Evolutionary conservation across 2,888 invertebrate species (phyloP), one percentile per base, ranked within the genome.

Genomic region (Erebia aethiops): DNA sequence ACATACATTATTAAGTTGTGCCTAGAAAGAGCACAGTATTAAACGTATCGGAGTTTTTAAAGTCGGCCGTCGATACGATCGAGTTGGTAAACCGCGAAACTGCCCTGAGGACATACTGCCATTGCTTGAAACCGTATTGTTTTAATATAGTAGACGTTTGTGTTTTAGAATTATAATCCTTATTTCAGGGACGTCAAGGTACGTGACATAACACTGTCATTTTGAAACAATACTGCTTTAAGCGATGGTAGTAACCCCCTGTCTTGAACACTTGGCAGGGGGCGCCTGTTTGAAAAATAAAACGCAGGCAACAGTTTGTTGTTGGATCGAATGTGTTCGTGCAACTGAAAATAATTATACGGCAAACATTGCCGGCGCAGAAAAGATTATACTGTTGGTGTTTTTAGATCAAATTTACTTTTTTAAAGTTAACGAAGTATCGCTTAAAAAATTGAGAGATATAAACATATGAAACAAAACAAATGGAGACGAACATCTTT

Each of bases 301-400:
- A 90, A 89, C 82, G 81, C 83, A 86, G 89, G 86, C 91, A 91
- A 90, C 90, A 90, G 89, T 89, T 89, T 83, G 85, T 82, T 79
- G 80, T 81, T 79, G 77, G 79, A 69, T 74, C 75, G 78, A 78
- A 77, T 80, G 78, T 77, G 79, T 72, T 76, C 76, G 76, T 79
- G 77, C 78, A 74, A 77, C 77, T 79, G 75, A 75, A 74, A 75
- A 78, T 79, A 79, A 79, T 79, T 78, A 81, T 80, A 57, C 18
- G 43, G 57, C 52, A 64, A 52, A 62, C 49, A 49, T 11, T 54
- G 52, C 13, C 4, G 26, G n/a, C n/a, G 64, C 14, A 21, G 64
- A 41, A 54, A 64, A 16, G 64, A 64, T 64, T 62, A 21, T 14
- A 21, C 49, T 21, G 46, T 62, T 49, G 16, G 60, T 43, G 11